phyloP scores from a whole-genome alignment of 2,797 vertebrate genomes.

The Falco columbarius region DNA sequence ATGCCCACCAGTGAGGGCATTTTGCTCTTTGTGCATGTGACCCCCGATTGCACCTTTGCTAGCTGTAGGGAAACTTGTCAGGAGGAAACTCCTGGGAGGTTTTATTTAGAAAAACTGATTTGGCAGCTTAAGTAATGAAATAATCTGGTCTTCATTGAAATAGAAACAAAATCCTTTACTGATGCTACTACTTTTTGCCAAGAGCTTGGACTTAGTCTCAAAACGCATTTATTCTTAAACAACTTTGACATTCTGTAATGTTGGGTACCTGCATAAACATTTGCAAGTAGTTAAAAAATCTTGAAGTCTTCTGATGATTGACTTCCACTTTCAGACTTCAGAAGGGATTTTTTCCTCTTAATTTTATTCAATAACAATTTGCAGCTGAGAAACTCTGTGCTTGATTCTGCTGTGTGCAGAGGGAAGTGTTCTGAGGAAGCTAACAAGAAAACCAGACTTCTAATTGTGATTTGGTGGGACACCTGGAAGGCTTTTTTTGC shows the following conservation, averaged over 20 bases:
- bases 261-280: background rate
- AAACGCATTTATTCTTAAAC: background rate
- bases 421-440: background rate
- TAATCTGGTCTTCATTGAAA: background rate
- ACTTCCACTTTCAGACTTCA: background rate
- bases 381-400: background rate
- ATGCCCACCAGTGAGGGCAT: background rate
- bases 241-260: background rate
- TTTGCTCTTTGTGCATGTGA: background rate
- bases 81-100: background rate
- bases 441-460: no score
- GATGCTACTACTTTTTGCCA: background rate
- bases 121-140: background rate
- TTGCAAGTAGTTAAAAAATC: background rate
- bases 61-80: background rate
- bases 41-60: background rate
- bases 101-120: background rate
- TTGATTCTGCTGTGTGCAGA: background rate
- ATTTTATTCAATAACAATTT: background rate
- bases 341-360: background rate
- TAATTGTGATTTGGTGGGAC: background rate
- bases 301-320: background rate
- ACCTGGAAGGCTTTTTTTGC: background rate
- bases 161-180: background rate
- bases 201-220: background rate